Evolutionary conservation across 2,113 vertebrate genomes (phyloP).

Genomic region (Anarhynchus alexandrinus): DNA sequence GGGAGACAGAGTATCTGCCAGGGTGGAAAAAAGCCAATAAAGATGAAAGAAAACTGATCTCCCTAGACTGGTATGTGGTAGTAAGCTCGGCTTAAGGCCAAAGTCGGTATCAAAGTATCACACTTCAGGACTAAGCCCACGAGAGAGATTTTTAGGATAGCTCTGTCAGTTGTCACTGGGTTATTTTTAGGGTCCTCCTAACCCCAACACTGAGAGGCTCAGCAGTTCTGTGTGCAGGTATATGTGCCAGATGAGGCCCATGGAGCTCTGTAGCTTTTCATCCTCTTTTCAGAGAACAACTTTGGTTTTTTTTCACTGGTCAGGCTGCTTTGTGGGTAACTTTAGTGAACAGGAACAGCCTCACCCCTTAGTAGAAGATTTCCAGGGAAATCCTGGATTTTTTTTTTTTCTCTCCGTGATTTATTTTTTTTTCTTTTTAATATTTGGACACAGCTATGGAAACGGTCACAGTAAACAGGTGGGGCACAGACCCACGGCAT

Average conservation of each 20-base stretch:
- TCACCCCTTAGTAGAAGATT: background rate
- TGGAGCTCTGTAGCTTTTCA: background rate
- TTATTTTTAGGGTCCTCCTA: background rate
- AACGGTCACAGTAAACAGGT: background rate
- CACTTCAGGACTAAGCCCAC: background rate
- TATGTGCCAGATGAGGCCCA: accelerated
- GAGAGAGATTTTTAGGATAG: background rate
- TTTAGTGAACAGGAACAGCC: background rate
- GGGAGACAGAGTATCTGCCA: background rate
- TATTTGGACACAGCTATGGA: background rate
- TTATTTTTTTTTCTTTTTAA: background rate
- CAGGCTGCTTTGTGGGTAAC: background rate
- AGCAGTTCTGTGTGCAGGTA: background rate
- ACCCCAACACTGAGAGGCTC: background rate
- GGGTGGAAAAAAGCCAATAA: background rate
- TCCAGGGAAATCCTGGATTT: background rate
- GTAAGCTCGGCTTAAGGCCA: background rate
- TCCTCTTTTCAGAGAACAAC: accelerated
- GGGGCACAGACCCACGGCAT: background rate
- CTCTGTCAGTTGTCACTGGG: background rate
- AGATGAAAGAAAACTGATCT: conserved; percentile 30
- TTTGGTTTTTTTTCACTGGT: background rate
- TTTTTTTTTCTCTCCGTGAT: background rate
- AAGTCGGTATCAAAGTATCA: background rate
- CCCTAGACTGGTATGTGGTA: background rate